Base-by-base conservation (phyloP, 2,888 invertebrate genomes). In the Ochropleura leucogaster region DNA sequence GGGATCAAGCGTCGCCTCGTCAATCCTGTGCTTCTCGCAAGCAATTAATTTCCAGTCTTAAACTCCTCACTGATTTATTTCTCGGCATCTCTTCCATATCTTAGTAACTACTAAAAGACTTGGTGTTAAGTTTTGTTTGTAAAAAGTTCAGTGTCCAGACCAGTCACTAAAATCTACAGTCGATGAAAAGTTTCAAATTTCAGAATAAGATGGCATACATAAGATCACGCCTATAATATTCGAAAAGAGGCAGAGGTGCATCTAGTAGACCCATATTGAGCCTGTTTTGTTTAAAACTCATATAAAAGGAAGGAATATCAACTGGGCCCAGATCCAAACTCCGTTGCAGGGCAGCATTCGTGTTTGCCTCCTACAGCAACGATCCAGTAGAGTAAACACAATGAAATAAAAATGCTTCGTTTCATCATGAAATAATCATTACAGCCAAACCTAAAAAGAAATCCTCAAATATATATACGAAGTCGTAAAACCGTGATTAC, bases 401-500 rank as follows among this genome's bases (percentile, higher is more conserved):
- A 40, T 20, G 0, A 63, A 55, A 20, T 30, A 9, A 4, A n/a
- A 14, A 40, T 16, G 14, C 16, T 59, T 40, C 6, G 20, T 6
- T 76, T 40, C 6, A n/a, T 57, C 4, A 20, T 20, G n/a, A 53
- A 77, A 55, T 55, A 78, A 63, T 49, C 0, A 49, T 46, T 62
- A 46, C 40, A 18, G 18, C 12, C 12, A 44, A 44, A 40, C 8
- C 14, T 40, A 63, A 70, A 49, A 71, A 60, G 9, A 44, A 77
- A 55, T 53, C 30, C n/a, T 46, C 44, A n/a, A 62, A 55, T 18
- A 51, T 14, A 79, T 46, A 42, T 4, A 47, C 18, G 51, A 62
- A 57, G 8, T 68, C 49, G 57, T 74, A 60, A 75, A 47, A 12
- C 59, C 30, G 42, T 46, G 18, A 49, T 82, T 67, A 53, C 47